Conservation (phyloP, 1,140 invertebrate species). For the Micrasema minimum region DNA sequence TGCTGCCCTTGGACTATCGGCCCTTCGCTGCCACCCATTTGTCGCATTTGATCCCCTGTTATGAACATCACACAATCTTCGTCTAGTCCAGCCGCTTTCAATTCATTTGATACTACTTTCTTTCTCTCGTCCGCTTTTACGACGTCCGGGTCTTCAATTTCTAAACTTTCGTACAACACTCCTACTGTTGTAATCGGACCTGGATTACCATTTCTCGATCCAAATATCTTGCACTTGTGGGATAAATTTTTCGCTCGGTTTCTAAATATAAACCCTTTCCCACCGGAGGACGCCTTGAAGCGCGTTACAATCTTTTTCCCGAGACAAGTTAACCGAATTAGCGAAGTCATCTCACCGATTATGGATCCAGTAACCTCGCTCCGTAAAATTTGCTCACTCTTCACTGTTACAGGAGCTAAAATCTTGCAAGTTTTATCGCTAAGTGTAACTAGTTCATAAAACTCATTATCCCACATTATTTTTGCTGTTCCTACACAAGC, state of each 20-base stretch:
- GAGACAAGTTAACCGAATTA: slow-evolving; percentile 23
- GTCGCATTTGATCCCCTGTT: slow-evolving; percentile 25
- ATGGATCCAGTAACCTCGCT: slow-evolving; percentile 26
- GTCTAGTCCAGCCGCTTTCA: slow-evolving; percentile 29
- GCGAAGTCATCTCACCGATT: slow-evolving; percentile 23
- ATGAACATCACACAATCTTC: slow-evolving; percentile 32
- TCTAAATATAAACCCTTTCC: slow-evolving; percentile 10
- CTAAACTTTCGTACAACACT: slow-evolving; percentile 33
- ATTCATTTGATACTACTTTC: slow-evolving; percentile 2
- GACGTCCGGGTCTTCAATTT: slow-evolving; percentile 40
- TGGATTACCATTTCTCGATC: neutral
- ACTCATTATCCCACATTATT: slow-evolving; percentile 33
- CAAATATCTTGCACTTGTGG: slow-evolving; percentile 33
- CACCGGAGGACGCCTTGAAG: slow-evolving; percentile 7
- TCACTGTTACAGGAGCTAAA: slow-evolving; percentile 3
- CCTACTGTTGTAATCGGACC: slow-evolving; percentile 4
- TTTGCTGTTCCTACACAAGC: slow-evolving; percentile 34
- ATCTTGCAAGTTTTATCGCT: slow-evolving; percentile 2
- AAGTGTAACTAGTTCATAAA: slow-evolving; percentile 20
- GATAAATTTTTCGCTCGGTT: neutral
- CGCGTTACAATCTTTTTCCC: slow-evolving; percentile 31
- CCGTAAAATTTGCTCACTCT: neutral
- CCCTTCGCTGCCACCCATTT: neutral
- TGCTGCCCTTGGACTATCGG: neutral
- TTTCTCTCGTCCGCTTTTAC: slow-evolving; percentile 8